Evolutionary conservation across 1,140 invertebrate genomes (phyloP).

Genomic region (Drosophila hydei): DNA sequence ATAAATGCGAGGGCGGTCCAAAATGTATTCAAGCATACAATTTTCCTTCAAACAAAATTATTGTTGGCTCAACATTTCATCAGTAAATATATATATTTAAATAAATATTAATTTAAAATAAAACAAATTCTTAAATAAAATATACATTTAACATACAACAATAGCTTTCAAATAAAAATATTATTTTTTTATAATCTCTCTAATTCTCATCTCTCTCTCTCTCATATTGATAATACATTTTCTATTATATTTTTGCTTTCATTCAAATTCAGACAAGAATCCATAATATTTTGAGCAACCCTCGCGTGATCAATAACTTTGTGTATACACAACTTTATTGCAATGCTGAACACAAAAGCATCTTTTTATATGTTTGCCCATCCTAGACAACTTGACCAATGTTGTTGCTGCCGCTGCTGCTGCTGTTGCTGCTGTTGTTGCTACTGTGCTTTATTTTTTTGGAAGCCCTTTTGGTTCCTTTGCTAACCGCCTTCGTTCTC

Average conservation of each 20-base stretch:
- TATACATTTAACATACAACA: no score
- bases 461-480: constrained; percentile 21
- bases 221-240: no score
- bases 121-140: no score
- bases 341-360: constrained; percentile 30
- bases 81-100: no score
- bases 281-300: not conserved
- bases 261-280: not conserved
- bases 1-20: constrained; percentile 44
- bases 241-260: not conserved
- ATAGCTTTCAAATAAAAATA: no score
- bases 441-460: constrained; percentile 37
- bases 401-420: constrained; percentile 14
- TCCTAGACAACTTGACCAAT: constrained; percentile 22
- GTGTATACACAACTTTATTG: constrained; percentile 42
- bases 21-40: constrained; percentile 1
- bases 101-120: no score
- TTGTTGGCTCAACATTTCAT: no score
- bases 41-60: not conserved
- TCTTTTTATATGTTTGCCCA: constrained; percentile 43
- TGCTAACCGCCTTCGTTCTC: not conserved
- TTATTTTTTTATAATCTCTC: no score
- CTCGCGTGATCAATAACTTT: constrained; percentile 32
- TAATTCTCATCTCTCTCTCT: no score
- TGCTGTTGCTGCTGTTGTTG: constrained; percentile 25